These are phyloP conservation scores for Aphidoletes aphidimyza DNA, from an alignment of 2,888 invertebrate genomes.

Conservation along the genomic window DNA sequence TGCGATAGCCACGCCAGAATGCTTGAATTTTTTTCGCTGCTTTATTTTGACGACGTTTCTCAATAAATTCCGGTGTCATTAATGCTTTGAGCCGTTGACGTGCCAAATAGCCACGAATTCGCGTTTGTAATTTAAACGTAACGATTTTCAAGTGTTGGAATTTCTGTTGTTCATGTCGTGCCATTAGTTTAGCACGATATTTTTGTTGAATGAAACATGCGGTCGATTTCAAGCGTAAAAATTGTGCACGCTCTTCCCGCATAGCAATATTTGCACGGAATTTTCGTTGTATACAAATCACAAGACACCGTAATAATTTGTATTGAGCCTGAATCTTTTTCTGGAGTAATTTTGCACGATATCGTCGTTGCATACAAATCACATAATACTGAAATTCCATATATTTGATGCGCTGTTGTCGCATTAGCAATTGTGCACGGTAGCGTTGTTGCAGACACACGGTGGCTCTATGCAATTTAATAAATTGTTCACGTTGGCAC, in stretches of 20 bases:
- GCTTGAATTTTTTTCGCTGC: constrained; percentile 76
- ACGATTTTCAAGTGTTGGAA: background rate
- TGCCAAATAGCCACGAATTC: constrained; percentile 68
- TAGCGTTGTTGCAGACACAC: constrained; percentile 54
- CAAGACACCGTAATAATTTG: constrained; percentile 55
- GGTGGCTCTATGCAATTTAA: constrained; percentile 56
- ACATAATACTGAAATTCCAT: constrained; percentile 61
- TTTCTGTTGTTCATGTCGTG: constrained; percentile 56
- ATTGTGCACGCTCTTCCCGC: constrained; percentile 61
- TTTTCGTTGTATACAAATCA: constrained; percentile 64
- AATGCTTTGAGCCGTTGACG: constrained; percentile 67
- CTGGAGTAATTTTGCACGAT: constrained; percentile 66
- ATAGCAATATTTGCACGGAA: constrained; percentile 64
- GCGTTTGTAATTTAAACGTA: constrained; percentile 64
- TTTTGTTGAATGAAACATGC: constrained; percentile 64
- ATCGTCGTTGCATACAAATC: constrained; percentile 65
- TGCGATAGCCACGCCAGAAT: constrained; percentile 69
- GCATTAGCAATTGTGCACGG: constrained; percentile 60
- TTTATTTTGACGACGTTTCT: constrained; percentile 65
- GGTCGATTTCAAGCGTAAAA: constrained; percentile 60
- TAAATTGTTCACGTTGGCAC: constrained; percentile 61
- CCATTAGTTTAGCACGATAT: constrained; percentile 61
- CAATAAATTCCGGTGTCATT: constrained; percentile 67
- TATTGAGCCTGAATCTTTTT: constrained; percentile 40
- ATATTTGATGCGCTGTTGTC: constrained; percentile 62